Conservation (phyloP, 2,113 vertebrate species). For the Turnix velox region DNA sequence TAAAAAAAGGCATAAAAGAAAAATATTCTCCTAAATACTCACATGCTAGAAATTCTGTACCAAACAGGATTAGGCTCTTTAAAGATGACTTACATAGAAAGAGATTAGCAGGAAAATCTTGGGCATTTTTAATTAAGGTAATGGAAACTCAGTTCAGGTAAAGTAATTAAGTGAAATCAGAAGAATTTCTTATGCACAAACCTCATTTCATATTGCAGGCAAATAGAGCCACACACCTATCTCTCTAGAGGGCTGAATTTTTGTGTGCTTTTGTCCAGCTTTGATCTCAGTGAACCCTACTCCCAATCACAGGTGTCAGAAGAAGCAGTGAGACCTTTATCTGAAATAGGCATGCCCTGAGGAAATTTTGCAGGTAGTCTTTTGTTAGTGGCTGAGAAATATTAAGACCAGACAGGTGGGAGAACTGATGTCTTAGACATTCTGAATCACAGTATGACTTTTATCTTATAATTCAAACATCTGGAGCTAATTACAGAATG, state of each 20-base stretch:
- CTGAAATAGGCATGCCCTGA: background rate
- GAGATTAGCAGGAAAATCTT: background rate
- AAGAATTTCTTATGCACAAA: background rate
- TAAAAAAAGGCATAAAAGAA: background rate
- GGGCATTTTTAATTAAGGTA: background rate
- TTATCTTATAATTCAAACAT: background rate
- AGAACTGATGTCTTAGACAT: background rate
- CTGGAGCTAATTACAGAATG: background rate
- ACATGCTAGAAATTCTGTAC: background rate
- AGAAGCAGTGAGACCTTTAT: background rate
- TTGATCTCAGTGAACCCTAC: background rate
- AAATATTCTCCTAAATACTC: background rate
- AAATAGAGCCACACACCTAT: background rate
- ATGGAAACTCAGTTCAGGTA: background rate
- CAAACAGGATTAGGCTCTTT: background rate
- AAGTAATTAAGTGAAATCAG: background rate
- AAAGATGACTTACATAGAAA: background rate
- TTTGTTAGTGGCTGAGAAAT: background rate
- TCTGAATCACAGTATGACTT: background rate
- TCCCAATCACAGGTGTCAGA: background rate
- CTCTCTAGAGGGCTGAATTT: background rate
- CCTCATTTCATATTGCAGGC: background rate
- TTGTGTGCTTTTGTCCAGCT: background rate
- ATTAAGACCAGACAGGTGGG: background rate
- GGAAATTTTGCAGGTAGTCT: background rate